Evolutionary conservation across 2,797 vertebrate genomes (phyloP).

Genomic region (Centropyge bicolor): DNA sequence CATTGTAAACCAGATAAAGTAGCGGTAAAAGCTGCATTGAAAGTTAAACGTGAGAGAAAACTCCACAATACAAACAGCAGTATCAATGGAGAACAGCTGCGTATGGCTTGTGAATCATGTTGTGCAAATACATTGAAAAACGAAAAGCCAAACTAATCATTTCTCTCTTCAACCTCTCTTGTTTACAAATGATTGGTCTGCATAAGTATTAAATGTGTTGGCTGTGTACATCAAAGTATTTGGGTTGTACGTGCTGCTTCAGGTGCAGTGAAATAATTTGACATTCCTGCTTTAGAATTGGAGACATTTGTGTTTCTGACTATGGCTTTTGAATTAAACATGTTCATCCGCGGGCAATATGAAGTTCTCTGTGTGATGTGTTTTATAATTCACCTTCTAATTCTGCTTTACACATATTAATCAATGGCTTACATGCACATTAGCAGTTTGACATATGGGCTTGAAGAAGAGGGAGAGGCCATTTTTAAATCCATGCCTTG

Average conservation of each 20-base stretch:
- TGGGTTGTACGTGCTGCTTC: not conserved
- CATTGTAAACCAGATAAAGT: not conserved
- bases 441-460: not conserved
- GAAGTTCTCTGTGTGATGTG: not conserved
- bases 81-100: not conserved
- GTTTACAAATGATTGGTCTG: not conserved
- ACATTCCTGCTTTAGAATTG: not conserved
- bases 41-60: not conserved
- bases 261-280: not conserved
- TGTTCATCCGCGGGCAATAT: not conserved
- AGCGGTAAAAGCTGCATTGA: not conserved
- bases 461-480: conserved; percentile 24
- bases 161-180: not conserved
- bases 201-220: not conserved
- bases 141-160: not conserved
- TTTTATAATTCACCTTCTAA: not conserved
- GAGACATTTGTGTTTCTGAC: not conserved
- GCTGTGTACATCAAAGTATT: not conserved
- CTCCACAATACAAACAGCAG: not conserved
- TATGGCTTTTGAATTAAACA: not conserved
- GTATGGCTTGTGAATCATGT: not conserved
- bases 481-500: conserved; percentile 41
- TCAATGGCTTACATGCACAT: conserved; percentile 4
- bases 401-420: not conserved
- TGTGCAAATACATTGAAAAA: not conserved